phyloP scores from a whole-genome alignment of 2,113 vertebrate genomes.

The Sphyrna mokarran region DNA sequence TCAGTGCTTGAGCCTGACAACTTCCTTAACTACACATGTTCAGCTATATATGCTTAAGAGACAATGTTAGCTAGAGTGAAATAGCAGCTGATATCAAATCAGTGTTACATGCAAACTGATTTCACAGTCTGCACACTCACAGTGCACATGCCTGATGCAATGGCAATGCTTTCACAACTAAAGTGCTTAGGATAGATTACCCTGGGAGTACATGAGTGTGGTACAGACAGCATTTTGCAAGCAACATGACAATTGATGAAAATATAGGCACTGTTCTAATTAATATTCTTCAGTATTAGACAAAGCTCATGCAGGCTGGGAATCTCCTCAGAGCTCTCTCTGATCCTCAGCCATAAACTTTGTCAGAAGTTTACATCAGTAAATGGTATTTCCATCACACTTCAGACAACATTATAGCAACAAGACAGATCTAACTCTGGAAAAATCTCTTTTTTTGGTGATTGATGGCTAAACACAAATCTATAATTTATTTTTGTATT shows the following conservation, averaged over 20 bases:
- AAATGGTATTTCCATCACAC: not conserved
- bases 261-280: not conserved
- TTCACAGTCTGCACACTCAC: not conserved
- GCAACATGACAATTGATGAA: not conserved
- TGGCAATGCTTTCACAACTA: not conserved
- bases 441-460: not conserved
- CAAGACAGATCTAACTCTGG: not conserved
- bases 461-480: not conserved
- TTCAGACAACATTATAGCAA: not conserved
- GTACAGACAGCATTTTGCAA: not conserved
- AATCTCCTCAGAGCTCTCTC: too few relatives aligned
- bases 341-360: not conserved
- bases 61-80: not conserved
- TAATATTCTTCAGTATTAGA: not conserved
- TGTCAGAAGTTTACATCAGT: not conserved
- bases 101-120: not conserved
- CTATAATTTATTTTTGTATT: not conserved
- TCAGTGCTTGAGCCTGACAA: too few relatives aligned
- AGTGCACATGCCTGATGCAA: not conserved
- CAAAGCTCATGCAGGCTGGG: not conserved
- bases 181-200: not conserved
- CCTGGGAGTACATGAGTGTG: not conserved
- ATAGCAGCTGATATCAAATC: not conserved
- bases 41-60: too few relatives aligned
- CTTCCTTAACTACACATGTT: too few relatives aligned